Percentiles rank a stretch among this genome's conserved stretches.
phyloP scores from a whole-genome alignment of 2,797 vertebrate species.

The Mus caroli region DNA sequence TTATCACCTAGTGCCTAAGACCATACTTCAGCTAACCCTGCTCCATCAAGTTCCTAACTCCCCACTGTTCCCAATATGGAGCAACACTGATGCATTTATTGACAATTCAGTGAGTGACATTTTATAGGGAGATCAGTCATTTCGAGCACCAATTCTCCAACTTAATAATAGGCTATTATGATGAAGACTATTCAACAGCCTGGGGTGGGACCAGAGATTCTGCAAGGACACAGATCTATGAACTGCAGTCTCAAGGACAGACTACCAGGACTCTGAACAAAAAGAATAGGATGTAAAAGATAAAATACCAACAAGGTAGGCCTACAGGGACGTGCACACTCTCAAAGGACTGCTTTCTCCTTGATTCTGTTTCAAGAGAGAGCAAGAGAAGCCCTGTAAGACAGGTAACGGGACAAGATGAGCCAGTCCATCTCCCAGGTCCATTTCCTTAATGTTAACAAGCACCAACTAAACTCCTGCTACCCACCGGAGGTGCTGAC shows the following conservation, averaged over 20 bases:
- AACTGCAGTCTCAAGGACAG: constrained; percentile 26
- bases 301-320: neutral
- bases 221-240: neutral
- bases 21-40: neutral
- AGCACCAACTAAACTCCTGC: too few species aligned
- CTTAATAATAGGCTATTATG: neutral
- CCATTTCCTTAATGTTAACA: too few species aligned
- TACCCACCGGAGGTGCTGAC: too few species aligned
- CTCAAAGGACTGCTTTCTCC: neutral
- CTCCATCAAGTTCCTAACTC: neutral
- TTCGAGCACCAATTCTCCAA: neutral
- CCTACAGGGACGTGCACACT: neutral
- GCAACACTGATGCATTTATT: constrained; percentile 31
- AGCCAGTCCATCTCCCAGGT: neutral
- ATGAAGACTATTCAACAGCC: neutral
- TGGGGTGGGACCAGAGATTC: neutral
- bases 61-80: constrained; percentile 10
- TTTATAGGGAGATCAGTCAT: neutral
- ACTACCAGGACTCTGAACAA: neutral
- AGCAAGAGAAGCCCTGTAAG: neutral
- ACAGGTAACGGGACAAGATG: too few species aligned
- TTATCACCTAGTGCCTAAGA: constrained; percentile 28
- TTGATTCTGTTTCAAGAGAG: neutral
- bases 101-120: constrained; percentile 36
- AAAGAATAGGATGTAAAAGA: neutral